A percentile compares a stretch with the other conserved stretches of the same genome.
Evolutionary conservation across 2,113 vertebrate genomes (phyloP).

Genomic region (Prinia subflava): DNA sequence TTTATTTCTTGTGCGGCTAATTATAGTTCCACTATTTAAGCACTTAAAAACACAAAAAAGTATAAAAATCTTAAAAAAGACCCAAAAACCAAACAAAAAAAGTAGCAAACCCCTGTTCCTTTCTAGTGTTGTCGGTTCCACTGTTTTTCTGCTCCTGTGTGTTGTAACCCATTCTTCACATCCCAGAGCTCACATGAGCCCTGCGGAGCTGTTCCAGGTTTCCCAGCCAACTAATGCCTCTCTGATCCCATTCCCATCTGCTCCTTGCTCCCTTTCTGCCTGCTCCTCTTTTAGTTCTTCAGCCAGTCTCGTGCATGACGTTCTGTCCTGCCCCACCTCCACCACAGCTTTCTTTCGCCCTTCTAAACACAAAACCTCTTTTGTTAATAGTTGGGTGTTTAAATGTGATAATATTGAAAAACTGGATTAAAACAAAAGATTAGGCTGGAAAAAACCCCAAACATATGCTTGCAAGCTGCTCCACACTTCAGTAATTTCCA

Average conservation of each 20-base stretch:
- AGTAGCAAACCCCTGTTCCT: slow-evolving; percentile 70
- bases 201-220: not conserved
- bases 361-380: not conserved
- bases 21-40: slow-evolving; percentile 76
- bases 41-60: slow-evolving; percentile 74
- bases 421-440: slow-evolving; percentile 16
- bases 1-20: slow-evolving; percentile 71
- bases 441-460: not conserved
- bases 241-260: not conserved
- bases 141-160: slow-evolving; percentile 70
- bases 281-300: slow-evolving; percentile 43
- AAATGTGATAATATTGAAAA: slow-evolving; percentile 13
- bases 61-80: slow-evolving; percentile 67
- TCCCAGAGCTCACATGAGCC: slow-evolving; percentile 2
- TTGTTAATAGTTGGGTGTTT: slow-evolving; percentile 48
- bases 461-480: not conserved
- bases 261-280: not conserved
- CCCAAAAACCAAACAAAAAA: slow-evolving; percentile 72
- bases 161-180: slow-evolving; percentile 35
- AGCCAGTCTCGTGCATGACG: slow-evolving; percentile 35
- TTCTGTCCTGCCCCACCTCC: slow-evolving; percentile 26
- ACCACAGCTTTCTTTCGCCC: not conserved
- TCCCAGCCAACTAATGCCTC: not conserved
- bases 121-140: slow-evolving; percentile 66
- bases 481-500: not conserved